These are phyloP conservation scores for Oxystoma pomonae DNA, from an alignment of 2,888 invertebrate genomes.

Conservation along the genomic window DNA sequence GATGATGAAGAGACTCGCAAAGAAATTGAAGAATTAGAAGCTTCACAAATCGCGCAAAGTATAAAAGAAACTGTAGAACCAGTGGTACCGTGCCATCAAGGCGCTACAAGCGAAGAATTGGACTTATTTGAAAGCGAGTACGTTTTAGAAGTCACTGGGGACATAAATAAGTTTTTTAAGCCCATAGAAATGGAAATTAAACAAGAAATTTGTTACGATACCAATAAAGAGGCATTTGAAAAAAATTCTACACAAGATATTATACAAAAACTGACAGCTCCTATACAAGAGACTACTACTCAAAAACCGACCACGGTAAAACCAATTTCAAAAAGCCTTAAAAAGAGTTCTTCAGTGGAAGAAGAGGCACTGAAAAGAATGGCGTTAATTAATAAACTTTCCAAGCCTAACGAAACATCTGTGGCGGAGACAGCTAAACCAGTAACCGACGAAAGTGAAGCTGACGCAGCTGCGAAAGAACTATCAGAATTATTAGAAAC, in stretches of 20 bases:
- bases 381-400: not conserved
- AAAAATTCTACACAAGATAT: not conserved
- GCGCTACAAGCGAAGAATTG: not conserved
- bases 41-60: not conserved
- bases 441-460: not conserved
- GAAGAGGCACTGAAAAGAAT: not conserved
- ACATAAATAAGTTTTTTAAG: not conserved
- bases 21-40: not conserved
- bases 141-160: not conserved
- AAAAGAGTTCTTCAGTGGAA: not conserved
- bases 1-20: not conserved
- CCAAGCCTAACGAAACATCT: not conserved
- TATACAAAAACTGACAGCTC: not conserved
- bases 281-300: not conserved
- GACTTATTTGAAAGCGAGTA: not conserved
- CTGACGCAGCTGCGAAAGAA: not conserved
- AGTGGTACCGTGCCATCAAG: too few relatives aligned
- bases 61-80: not conserved
- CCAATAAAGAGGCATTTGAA: not conserved
- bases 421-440: not conserved
- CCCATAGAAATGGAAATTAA: not conserved
- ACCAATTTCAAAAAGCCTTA: not conserved
- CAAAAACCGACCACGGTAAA: too few relatives aligned
- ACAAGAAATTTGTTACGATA: not conserved
- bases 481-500: not conserved